Evolutionary conservation across 23 tunicate genomes (phyloP), one percentile per base, ranked within the genome.

Genomic region (Styela clava): DNA sequence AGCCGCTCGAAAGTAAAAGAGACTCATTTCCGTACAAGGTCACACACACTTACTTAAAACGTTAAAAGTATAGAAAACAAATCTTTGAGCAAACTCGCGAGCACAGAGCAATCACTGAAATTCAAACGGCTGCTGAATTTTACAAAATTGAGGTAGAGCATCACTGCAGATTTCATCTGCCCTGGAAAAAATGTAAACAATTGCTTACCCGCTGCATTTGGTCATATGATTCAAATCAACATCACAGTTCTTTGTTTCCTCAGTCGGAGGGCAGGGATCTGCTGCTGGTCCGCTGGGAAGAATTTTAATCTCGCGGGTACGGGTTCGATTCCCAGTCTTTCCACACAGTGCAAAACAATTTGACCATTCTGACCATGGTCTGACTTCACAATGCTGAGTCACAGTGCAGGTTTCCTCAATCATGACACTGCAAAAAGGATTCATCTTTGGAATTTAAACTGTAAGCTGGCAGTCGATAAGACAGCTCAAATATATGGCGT

Each of bases 361-460:
- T 2, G 72, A 37, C 97, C 97, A 91, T 12, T 83, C 56, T 7
- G 91, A 83, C 97, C 97, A 91, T 24, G 44, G 21, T 1, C 83
- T 52, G 61, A 86, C 91, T 37, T 69, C 27, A 52, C 91, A 91
- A 16, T 69, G 61, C 51, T 82, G 74, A 0, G 85, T 25, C 29
- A 88, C 33, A 51, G 62, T 56, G 78, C 97, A 91, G 7, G 91
- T 91, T 70, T 85, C 94, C 1, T 35, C 19, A 9, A 78, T 69
- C 19, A 52, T 62, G 32, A 71, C 31, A 28, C 94, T 88, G 30
- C 67, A 79, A 78, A 78, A 24, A 61, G 24, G 33, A 79, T 3
- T 64, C n/a, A n/a, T n/a, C n/a, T n/a, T n/a, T n/a, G n/a, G n/a
- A n/a, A n/a, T n/a, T n/a, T n/a, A n/a, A n/a, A n/a, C n/a, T n/a